Percentiles rank a stretch among this genome's conserved stretches.
These are phyloP conservation scores for Nysson spinosus DNA, from an alignment of 2,888 invertebrate genomes.

Conservation along the genomic window DNA sequence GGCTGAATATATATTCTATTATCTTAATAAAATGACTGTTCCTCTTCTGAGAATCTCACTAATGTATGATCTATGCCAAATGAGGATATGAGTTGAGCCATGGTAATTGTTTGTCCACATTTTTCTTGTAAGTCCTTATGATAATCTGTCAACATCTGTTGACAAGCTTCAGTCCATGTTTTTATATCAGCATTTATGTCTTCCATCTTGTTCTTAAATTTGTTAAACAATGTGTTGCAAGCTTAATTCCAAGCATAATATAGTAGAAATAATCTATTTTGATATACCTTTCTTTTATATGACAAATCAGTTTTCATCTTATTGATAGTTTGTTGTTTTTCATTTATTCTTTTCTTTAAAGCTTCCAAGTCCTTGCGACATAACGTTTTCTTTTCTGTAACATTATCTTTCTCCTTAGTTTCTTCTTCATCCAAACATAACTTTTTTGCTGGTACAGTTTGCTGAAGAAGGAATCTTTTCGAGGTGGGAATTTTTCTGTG, in stretches of 20 bases:
- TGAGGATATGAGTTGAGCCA: constrained; percentile 78
- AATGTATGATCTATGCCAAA: constrained; percentile 78
- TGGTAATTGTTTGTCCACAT: constrained; percentile 77
- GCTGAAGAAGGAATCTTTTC: constrained; percentile 36
- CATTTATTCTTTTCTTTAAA: constrained; percentile 76
- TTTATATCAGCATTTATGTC: constrained; percentile 78
- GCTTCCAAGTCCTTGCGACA: constrained; percentile 77
- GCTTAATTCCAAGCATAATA: neutral
- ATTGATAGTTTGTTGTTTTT: constrained; percentile 72
- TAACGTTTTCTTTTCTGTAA: no score
- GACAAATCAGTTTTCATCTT: constrained; percentile 47
- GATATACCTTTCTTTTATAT: constrained; percentile 57
- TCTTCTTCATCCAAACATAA: constrained; percentile 29
- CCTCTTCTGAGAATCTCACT: constrained; percentile 79
- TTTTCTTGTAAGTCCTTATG: constrained; percentile 78
- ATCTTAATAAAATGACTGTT: constrained; percentile 78
- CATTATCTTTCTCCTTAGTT: neutral
- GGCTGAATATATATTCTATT: no score
- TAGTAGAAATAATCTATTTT: neutral
- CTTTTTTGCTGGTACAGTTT: constrained; percentile 40
- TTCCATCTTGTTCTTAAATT: constrained; percentile 76
- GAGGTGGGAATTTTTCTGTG: constrained; percentile 30
- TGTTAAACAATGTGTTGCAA: no score
- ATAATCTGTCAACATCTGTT: constrained; percentile 79
- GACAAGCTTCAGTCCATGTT: constrained; percentile 80